A percentile compares a stretch with the other conserved stretches of the same genome.
phyloP scores from a whole-genome alignment of 2,888 invertebrate species.

The Thumatha senex region DNA sequence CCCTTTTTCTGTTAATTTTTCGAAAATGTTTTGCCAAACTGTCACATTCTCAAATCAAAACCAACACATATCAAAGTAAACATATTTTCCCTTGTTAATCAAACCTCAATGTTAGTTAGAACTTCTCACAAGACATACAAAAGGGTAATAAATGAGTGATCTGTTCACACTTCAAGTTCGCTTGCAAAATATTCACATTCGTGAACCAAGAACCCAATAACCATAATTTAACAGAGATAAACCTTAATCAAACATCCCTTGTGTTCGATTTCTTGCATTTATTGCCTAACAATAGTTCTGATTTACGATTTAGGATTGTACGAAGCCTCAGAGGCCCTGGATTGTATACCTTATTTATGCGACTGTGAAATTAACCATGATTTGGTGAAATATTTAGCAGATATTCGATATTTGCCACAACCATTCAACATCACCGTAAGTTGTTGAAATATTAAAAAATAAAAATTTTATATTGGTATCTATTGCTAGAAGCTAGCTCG shows the following conservation, averaged over 20 bases:
- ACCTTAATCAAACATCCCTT: constrained; percentile 80
- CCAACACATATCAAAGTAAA: too few species aligned
- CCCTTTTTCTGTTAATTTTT: too few species aligned
- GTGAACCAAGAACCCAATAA: constrained; percentile 54
- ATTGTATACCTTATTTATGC: constrained; percentile 68
- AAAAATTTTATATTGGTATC: too few species aligned
- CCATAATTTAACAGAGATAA: constrained; percentile 79
- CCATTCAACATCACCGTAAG: too few species aligned
- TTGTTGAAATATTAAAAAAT: too few species aligned
- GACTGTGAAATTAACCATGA: constrained; percentile 46
- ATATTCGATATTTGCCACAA: neutral
- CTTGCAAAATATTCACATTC: constrained; percentile 25
- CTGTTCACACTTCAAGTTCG: constrained; percentile 4
- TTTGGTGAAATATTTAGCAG: constrained; percentile 19
- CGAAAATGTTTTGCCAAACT: too few species aligned
- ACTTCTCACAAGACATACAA: constrained; percentile 6
- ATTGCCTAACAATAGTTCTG: constrained; percentile 80
- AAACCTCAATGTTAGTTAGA: constrained; percentile 2
- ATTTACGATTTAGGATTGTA: constrained; percentile 73
- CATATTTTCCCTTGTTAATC: neutral
- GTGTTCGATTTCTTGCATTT: constrained; percentile 76
- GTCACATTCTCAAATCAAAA: too few species aligned
- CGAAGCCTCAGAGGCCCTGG: constrained; percentile 55
- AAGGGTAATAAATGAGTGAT: constrained; percentile 15
- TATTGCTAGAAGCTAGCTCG: too few species aligned